Conservation (phyloP, 2,888 invertebrate species). For the Temnothorax rugatulus region DNA sequence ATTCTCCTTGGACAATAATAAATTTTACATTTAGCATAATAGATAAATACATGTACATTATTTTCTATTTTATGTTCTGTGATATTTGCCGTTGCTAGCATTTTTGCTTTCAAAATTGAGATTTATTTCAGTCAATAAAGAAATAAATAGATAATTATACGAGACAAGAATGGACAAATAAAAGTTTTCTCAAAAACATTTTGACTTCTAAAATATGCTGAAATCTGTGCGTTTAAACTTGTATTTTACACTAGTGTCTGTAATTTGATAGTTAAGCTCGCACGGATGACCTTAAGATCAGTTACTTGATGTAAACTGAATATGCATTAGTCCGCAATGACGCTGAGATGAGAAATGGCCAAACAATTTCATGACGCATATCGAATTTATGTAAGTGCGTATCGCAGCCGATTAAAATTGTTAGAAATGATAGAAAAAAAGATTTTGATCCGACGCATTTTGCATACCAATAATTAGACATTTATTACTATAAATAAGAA, state of each 20-base stretch:
- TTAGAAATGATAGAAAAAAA: slow-evolving; percentile 1
- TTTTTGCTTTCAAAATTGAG: neutral
- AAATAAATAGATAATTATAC: neutral
- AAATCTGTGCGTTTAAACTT: neutral
- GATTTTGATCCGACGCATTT: neutral
- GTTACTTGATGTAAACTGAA: slow-evolving; percentile 62
- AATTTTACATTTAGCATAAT: neutral
- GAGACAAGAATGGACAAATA: neutral
- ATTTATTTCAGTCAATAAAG: neutral
- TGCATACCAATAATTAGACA: neutral
- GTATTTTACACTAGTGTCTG: neutral
- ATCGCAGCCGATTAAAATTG: slow-evolving; percentile 5
- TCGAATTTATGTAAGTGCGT: slow-evolving; percentile 31
- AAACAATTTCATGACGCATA: slow-evolving; percentile 68
- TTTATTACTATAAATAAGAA: neutral
- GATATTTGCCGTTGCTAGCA: neutral
- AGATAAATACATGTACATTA: neutral
- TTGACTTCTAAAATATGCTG: neutral
- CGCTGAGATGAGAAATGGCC: slow-evolving; percentile 68
- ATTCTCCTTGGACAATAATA: neutral
- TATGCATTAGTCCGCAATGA: slow-evolving; percentile 67
- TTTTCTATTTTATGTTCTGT: neutral
- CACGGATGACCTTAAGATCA: slow-evolving; percentile 23
- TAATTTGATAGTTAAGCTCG: slow-evolving; percentile 51
- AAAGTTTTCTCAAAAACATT: neutral